These are phyloP conservation scores for Xanthia icteritia DNA, from an alignment of 2,888 invertebrate genomes.

Conservation along the genomic window DNA sequence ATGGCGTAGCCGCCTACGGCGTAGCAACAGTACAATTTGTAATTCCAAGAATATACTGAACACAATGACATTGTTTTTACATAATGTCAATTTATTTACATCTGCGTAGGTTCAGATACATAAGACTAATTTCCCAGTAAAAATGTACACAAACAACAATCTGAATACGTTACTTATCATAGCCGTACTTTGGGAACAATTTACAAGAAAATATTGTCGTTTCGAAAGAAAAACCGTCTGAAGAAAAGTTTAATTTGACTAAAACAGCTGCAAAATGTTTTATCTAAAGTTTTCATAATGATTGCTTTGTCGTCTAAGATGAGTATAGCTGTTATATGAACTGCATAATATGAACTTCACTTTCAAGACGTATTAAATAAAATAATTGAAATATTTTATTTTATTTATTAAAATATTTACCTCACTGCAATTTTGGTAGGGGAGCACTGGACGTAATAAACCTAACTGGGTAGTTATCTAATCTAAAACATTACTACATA, in stretches of 20 bases:
- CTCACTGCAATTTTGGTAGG: not conserved
- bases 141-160: conserved; percentile 50
- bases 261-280: not conserved
- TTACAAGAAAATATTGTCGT: conserved; percentile 39
- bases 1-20: conserved; percentile 35
- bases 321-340: not conserved
- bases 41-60: conserved; percentile 7
- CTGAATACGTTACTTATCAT: conserved; percentile 50
- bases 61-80: not conserved
- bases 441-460: not conserved
- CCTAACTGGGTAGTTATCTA: not conserved
- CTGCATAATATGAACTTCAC: not conserved
- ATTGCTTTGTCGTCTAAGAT: not conserved
- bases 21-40: conserved; percentile 29
- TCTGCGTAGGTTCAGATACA: conserved; percentile 30
- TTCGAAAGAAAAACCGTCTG: conserved; percentile 29
- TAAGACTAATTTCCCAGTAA: conserved; percentile 49
- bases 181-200: conserved; percentile 45
- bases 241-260: conserved; percentile 5
- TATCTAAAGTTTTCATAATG: not conserved
- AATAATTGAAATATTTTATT: too few relatives aligned
- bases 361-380: not conserved
- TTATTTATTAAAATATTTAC: not conserved
- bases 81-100: conserved; percentile 18
- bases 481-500: not conserved